Evolutionary conservation across 2,888 invertebrate species (phyloP).

Genomic region (Xestoiulus laeticollis): DNA sequence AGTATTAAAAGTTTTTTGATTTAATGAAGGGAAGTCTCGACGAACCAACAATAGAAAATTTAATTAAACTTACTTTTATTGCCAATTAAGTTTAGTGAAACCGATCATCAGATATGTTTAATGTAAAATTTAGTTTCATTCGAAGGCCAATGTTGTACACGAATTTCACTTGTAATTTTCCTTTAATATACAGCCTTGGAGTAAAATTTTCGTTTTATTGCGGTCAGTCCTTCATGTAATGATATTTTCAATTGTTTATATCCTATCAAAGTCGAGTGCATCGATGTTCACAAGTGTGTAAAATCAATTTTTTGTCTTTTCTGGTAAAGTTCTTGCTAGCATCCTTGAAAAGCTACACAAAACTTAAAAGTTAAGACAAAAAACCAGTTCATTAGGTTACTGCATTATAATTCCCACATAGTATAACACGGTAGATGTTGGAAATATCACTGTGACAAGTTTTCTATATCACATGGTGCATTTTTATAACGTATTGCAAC

Average conservation of each 20-base stretch:
- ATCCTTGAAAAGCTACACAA: neutral
- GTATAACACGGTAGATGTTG: neutral
- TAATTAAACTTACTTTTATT: neutral
- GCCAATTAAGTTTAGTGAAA: neutral
- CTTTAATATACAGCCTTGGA: conserved; percentile 3
- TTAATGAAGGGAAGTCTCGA: neutral
- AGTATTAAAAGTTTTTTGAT: neutral
- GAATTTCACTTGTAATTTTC: conserved; percentile 17
- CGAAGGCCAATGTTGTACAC: conserved; percentile 30
- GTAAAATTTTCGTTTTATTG: neutral
- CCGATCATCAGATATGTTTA: neutral
- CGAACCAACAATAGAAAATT: neutral
- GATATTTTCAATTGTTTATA: too few species aligned
- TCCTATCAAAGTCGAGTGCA: neutral
- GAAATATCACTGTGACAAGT: neutral
- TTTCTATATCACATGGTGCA: neutral
- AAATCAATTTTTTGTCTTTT: neutral
- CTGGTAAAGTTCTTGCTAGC: neutral
- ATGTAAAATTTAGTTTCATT: neutral
- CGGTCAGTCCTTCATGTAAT: neutral
- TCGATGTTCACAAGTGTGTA: conserved; percentile 10
- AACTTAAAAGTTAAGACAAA: neutral
- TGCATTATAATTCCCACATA: neutral
- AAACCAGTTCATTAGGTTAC: neutral
- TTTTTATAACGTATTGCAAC: neutral